Evolutionary conservation across 2,888 invertebrate genomes (phyloP).

Genomic region (Scaptomyza polygonia): DNA sequence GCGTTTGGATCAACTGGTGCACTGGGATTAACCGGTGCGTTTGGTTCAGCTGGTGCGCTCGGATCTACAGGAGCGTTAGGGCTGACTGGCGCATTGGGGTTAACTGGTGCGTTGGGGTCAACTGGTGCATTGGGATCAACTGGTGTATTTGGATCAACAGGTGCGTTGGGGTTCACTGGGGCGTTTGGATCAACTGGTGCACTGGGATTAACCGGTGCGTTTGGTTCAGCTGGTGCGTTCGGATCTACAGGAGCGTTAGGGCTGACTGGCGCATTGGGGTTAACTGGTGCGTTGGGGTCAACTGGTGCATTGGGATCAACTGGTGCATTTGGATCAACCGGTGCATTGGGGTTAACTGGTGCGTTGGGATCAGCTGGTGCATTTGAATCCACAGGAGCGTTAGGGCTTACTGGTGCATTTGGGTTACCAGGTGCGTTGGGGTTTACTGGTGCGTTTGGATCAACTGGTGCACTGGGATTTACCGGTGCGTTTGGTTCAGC

Average conservation of each 20-base stretch:
- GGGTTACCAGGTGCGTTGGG: neutral
- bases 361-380: slow-evolving; percentile 3
- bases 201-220: neutral
- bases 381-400: neutral
- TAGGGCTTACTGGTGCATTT: neutral
- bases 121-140: slow-evolving; percentile 29
- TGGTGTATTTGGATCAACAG: slow-evolving; percentile 10
- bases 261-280: slow-evolving; percentile 13
- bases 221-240: neutral
- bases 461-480: slow-evolving; percentile 10
- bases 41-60: slow-evolving; percentile 15
- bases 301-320: neutral
- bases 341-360: neutral
- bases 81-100: slow-evolving; percentile 27
- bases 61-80: slow-evolving; percentile 21
- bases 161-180: slow-evolving; percentile 3
- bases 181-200: slow-evolving; percentile 15
- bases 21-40: neutral
- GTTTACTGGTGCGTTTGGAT: neutral
- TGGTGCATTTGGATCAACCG: slow-evolving; percentile 5
- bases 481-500: slow-evolving; percentile 1
- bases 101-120: slow-evolving; percentile 9
- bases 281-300: neutral
- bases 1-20: slow-evolving; percentile 1
- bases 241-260: neutral